phyloP scores from a whole-genome alignment of 2,797 vertebrate genomes.

The Betta splendens region DNA sequence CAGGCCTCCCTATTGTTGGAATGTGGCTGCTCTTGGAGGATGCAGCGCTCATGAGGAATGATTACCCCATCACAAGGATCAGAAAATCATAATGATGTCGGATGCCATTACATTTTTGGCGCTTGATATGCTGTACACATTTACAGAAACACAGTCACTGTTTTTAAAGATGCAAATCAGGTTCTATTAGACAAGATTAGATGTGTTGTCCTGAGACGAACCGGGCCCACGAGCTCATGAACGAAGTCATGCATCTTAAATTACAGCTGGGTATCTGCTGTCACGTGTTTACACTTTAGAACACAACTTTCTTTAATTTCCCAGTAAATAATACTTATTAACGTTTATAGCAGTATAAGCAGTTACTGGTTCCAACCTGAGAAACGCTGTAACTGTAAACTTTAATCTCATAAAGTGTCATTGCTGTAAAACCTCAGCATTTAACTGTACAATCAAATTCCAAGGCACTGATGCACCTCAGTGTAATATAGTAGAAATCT shows the following conservation, averaged over 20 bases:
- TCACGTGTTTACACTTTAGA: too few relatives aligned
- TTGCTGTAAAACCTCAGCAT: conserved; percentile 6
- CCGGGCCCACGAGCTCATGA: background rate
- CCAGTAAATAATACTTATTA: too few relatives aligned
- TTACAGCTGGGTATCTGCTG: too few relatives aligned
- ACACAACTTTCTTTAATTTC: too few relatives aligned
- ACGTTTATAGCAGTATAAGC: conserved; percentile 12
- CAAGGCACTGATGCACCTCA: conserved; percentile 21
- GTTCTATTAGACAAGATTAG: background rate
- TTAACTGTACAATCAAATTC: conserved; percentile 4
- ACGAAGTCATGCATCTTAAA: too few relatives aligned
- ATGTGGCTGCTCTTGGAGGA: conserved; percentile 26
- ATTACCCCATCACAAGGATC: conserved; percentile 37
- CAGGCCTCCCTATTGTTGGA: conserved; percentile 30
- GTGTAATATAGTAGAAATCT: conserved; percentile 16
- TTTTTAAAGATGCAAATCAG: background rate
- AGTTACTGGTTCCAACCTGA: too few relatives aligned
- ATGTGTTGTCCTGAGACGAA: background rate
- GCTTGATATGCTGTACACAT: background rate
- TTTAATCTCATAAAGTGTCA: conserved; percentile 19
- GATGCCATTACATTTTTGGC: background rate
- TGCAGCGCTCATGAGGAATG: conserved; percentile 31
- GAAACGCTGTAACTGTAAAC: conserved; percentile 11
- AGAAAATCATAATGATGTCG: conserved; percentile 21
- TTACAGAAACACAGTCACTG: background rate